Evolutionary conservation across 2,113 vertebrate species (phyloP), one percentile per base, ranked within the genome.

Genomic region (Pedionomus torquatus): DNA sequence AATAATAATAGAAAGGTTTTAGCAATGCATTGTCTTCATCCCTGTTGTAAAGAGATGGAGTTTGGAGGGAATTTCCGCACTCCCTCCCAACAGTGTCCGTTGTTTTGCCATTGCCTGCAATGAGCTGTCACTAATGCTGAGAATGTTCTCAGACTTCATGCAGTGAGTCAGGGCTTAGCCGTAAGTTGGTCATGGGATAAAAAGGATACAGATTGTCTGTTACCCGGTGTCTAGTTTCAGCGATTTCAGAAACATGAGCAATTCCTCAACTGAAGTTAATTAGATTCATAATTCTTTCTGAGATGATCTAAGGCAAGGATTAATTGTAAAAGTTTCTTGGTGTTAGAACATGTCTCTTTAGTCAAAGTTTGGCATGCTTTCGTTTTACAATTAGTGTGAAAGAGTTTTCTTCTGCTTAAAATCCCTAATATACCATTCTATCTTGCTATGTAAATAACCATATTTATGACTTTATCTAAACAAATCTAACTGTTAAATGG

Each of bases 261-360:
- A 21, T 86, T 93, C 80, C 88, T 89, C 83, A 92, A 63, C 65
- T 44, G 84, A 49, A 1, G n/a, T 81, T 96, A 93, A 93, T 96
- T 95, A 95, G 77, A 54, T 57, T 93, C 83, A 35, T 87, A 85
- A 80, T 23, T 94, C 85, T 77, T 92, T 51, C 87, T 26, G 90
- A 94, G 90, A 75, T 90, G 71, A 90, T 94, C 91, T 96, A 39
- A 96, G 68, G 46, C 12, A 0, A 83, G 88, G 96, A 94, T 95
- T 96, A 94, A 96, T 96, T 95, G 86, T 74, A 70, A 90, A 91
- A 94, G 89, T 95, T 95, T 76, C 83, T 89, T 1, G 0, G 66
- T 76, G 91, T 93, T 95, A 60, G 69, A 82, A 91, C 96, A 86
- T 79, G 89, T 93, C 96, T 79, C 90, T 91, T 87, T 76, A 89